Evolutionary conservation across 1,140 invertebrate species (phyloP), one percentile per base, ranked within the genome.

Genomic region (Drosophila parabipectinata): DNA sequence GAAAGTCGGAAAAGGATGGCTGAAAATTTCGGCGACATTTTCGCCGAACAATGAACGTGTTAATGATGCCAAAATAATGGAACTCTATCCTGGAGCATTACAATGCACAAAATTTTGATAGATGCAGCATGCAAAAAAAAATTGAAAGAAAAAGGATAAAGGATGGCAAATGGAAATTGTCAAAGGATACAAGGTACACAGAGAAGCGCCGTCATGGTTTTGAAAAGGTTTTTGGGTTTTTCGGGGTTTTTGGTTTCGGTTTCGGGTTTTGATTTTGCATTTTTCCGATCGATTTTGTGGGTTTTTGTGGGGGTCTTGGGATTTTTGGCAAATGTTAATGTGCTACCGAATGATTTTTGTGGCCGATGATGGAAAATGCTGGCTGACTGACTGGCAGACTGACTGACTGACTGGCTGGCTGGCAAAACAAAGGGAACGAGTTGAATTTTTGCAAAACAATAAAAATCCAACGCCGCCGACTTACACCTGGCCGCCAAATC

Each of bases 1-100:
- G 82, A 68, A 59, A 44, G 54, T 47, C 26, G 53, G 18, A 77
- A 60, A 12, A 52, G 51, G 18, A 63, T 57, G 61, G 66, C 59
- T 54, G 69, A 77, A 66, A 61, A 12, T 37, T 60, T 55, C 66
- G 44, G 61, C 54, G 52, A 53, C 47, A 73, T 47, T 60, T 60
- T 30, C 30, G 12, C 21, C 21, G 63, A 72, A 90, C 88, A 90
- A 83, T 71, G 62, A 64, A 87, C 66, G 87, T 90, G 87, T 90
- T 90, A 90, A 90, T 90, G 87, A 90, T 90, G 81, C 82, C 66
- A 77, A 87, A 79, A 89, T 82, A 87, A 88, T 76, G 60, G 66
- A 82, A 69, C 24, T 45, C 44, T 30, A 57, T 48, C 32, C 66
- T 26, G 37, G 45, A 4, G 68, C 77, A 87, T 85, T 87, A 87